Conservation (phyloP, 1,140 invertebrate species). For the Saccostrea echinata region DNA sequence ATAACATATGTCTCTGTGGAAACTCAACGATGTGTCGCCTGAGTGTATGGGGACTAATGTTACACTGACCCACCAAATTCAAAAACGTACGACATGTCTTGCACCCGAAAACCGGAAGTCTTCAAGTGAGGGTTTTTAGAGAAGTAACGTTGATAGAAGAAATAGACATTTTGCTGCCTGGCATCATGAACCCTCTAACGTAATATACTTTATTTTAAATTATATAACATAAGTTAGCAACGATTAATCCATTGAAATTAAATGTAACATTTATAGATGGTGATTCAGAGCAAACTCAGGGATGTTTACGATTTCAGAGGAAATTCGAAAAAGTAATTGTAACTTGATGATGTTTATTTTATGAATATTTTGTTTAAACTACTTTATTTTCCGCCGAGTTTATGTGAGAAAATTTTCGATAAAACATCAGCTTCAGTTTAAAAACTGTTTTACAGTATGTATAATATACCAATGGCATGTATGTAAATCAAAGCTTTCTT, state of each 20-base stretch:
- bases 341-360: no score
- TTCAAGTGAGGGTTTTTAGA: neutral
- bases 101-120: neutral
- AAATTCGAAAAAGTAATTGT: neutral
- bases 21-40: no score
- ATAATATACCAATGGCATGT: no score
- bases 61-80: no score
- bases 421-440: no score
- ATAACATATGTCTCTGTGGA: no score
- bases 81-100: neutral
- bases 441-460: no score
- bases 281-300: neutral
- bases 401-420: no score
- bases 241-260: neutral
- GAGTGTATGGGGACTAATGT: no score
- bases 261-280: neutral
- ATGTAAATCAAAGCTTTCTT: no score
- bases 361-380: no score
- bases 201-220: neutral
- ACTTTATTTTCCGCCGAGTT: no score
- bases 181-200: conserved; percentile 7
- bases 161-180: neutral
- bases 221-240: neutral
- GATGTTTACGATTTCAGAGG: neutral
- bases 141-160: neutral